Percentiles rank a stretch among this genome's conserved stretches.
Evolutionary conservation across 2,888 invertebrate species (phyloP).

Genomic region (Nomada ruficornis): DNA sequence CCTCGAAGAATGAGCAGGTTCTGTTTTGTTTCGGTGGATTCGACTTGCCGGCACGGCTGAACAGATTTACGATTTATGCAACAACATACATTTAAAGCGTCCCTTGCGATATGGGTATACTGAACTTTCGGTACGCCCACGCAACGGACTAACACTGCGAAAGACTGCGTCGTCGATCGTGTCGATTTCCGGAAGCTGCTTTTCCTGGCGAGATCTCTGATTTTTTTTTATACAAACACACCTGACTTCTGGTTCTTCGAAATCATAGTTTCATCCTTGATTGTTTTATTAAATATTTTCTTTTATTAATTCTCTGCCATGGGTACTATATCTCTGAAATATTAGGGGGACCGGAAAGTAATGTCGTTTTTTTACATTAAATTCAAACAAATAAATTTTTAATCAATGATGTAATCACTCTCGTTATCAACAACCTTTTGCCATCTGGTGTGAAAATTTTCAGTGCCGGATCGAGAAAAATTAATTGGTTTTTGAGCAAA

Average conservation of each 20-base stretch:
- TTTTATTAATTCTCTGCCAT: background rate
- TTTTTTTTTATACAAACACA: slow-evolving; percentile 6
- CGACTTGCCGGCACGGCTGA: slow-evolving; percentile 60
- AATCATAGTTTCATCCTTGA: background rate
- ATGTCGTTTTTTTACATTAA: no score
- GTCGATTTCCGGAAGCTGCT: slow-evolving; percentile 65
- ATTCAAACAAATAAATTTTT: no score
- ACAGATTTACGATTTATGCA: slow-evolving; percentile 76
- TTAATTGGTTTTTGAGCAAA: no score
- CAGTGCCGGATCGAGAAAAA: no score
- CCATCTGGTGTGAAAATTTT: no score
- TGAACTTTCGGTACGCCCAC: slow-evolving; percentile 71
- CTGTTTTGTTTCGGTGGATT: slow-evolving; percentile 72
- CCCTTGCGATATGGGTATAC: slow-evolving; percentile 63
- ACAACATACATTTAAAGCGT: slow-evolving; percentile 70
- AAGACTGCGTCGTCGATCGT: slow-evolving; percentile 59
- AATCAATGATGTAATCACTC: no score
- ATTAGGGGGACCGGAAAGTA: no score
- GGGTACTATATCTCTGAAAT: no score
- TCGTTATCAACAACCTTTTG: no score
- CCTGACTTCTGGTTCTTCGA: background rate
- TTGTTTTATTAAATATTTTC: background rate
- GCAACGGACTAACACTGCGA: slow-evolving; percentile 50
- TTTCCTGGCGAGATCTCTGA: slow-evolving; percentile 49
- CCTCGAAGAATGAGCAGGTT: slow-evolving; percentile 66